phyloP scores from a whole-genome alignment of 2,888 invertebrate species.

The Xanthostigma xanthostigma region DNA sequence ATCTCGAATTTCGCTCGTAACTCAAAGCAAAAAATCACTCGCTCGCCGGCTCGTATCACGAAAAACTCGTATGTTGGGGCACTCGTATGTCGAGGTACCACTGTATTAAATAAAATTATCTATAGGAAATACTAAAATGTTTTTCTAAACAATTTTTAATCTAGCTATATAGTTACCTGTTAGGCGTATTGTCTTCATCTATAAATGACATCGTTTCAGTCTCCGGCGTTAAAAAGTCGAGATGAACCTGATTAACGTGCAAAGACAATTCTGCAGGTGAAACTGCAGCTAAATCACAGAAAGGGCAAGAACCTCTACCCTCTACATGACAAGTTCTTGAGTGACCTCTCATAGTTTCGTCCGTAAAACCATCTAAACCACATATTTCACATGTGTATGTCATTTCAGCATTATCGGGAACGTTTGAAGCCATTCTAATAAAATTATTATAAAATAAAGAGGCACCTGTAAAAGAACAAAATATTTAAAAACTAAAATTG shows the following conservation, averaged over 20 bases:
- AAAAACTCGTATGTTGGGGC: too few species aligned
- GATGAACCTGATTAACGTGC: slow-evolving; percentile 73
- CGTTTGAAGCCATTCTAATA: slow-evolving; percentile 33
- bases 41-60: too few species aligned
- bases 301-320: slow-evolving; percentile 64
- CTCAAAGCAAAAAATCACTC: too few species aligned
- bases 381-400: slow-evolving; percentile 68
- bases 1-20: too few species aligned
- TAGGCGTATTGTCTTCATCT: slow-evolving; percentile 49
- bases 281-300: slow-evolving; percentile 61
- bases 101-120: neutral
- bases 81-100: too few species aligned
- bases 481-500: too few species aligned
- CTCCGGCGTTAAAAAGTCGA: slow-evolving; percentile 69
- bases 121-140: neutral
- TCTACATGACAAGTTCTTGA: slow-evolving; percentile 65
- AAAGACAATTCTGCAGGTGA: slow-evolving; percentile 59
- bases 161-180: slow-evolving; percentile 23
- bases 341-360: slow-evolving; percentile 65
- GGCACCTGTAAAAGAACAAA: neutral
- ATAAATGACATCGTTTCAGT: slow-evolving; percentile 63
- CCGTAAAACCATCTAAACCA: slow-evolving; percentile 65
- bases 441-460: neutral
- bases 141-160: neutral
- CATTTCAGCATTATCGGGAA: slow-evolving; percentile 38